Conservation (phyloP, 64 coral and sea anemone species). For the Pocillopora damicornis region DNA sequence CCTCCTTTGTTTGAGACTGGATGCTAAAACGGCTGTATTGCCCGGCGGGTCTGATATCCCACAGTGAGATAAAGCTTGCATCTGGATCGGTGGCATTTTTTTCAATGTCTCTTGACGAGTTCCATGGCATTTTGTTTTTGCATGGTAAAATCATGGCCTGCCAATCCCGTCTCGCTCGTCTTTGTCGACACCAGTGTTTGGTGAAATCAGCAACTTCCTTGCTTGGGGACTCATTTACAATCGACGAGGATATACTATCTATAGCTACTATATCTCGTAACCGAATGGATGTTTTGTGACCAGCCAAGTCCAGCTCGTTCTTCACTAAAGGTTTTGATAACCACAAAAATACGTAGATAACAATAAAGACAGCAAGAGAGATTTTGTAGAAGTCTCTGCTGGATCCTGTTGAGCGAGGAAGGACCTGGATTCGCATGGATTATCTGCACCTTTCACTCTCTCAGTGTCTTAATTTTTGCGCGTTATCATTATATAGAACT, state of each 20-base stretch:
- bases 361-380: not conserved
- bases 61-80: slow-evolving; percentile 34
- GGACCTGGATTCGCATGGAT: slow-evolving; percentile 32
- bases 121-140: slow-evolving; percentile 15
- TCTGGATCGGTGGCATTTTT: slow-evolving; percentile 23
- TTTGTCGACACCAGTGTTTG: slow-evolving; percentile 43
- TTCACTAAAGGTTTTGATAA: not conserved
- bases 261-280: not conserved
- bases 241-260: not conserved
- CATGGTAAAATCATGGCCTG: slow-evolving; percentile 36
- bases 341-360: slow-evolving; percentile 24
- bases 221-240: not conserved
- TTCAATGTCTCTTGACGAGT: not conserved
- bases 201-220: not conserved
- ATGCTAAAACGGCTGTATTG: slow-evolving; percentile 61
- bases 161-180: slow-evolving; percentile 35
- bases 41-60: slow-evolving; percentile 45
- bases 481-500: too few relatives aligned
- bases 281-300: not conserved
- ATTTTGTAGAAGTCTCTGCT: slow-evolving; percentile 38
- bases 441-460: not conserved
- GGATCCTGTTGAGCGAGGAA: not conserved
- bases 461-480: too few relatives aligned
- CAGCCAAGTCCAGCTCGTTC: not conserved
- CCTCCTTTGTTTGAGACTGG: slow-evolving; percentile 45